Base-by-base conservation (phyloP, 2,797 vertebrate genomes). In the Phaenicophaeus curvirostris region DNA sequence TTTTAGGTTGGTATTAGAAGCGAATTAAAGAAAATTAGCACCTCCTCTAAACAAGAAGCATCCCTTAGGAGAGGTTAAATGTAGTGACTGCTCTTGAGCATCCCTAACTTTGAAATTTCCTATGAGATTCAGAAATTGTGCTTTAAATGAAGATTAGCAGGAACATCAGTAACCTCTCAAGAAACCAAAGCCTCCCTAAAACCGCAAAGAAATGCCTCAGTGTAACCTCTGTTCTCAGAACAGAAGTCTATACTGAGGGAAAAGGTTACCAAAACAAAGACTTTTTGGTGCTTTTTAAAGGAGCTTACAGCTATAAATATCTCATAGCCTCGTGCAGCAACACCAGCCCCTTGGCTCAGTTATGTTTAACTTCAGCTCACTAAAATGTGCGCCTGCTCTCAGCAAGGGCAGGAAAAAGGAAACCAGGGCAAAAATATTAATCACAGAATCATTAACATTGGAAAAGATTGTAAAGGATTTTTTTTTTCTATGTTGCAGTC, bases 401-500 rank as follows among this genome's bases (percentile, higher is more conserved):
- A 31, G 20, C 8, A 51, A 9, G 27, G 33, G 37, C 42, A 54
- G 14, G 4, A 28, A 72, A 79, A 57, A 50, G 24, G 55, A 82
- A 87, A 73, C 2, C 85, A 69, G 44, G 19, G 67, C 74, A 85
- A 72, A 86, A 87, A 24, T 48, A 24, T 48, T 48, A 48, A 48
- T 48, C 46, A 48, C 24, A 11, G 46, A 48, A 48, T 48, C 21
- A 24, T 48, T 48, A 48, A 48, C 10, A 46, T 5, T 23, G 46
- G 21, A 48, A 48, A 48, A 24, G 46, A 48, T 20, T 48, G 46
- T 20, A 48, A 24, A 90, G 89, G 85, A 37, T 28, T 82, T 63
- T 83, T 39, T 94, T 95, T 93, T 95, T 82, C 89, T n/a, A 65
- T 94, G 93, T 90, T 88, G 30, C 42, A 1, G 35, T 24, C 85